Percentiles rank a stretch among this genome's conserved stretches.
phyloP scores from a whole-genome alignment of 2,113 vertebrate species.

The Thamnophis sirtalis region DNA sequence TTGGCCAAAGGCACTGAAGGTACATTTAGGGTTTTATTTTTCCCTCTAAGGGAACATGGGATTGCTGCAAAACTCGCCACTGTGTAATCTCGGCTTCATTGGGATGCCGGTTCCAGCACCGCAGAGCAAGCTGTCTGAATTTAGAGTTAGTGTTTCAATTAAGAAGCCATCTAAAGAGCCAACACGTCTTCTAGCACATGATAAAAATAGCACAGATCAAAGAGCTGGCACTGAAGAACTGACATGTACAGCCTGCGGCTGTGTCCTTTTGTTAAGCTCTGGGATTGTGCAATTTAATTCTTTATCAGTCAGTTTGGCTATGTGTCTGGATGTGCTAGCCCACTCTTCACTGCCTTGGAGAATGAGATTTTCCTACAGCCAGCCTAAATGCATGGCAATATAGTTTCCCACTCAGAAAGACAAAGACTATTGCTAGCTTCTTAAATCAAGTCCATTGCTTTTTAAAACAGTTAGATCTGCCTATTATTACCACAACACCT shows the following conservation, averaged over 20 bases:
- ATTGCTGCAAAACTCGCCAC: background rate
- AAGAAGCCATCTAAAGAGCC: conserved; percentile 29
- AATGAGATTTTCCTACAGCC: background rate
- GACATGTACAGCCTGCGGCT: background rate
- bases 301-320: conserved; percentile 6
- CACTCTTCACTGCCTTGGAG: conserved; percentile 1
- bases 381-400: background rate
- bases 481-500: background rate
- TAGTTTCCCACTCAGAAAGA: background rate
- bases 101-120: background rate
- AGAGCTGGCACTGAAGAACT: conserved; percentile 8
- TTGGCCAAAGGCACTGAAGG: background rate
- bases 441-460: background rate
- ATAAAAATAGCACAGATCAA: conserved; percentile 31
- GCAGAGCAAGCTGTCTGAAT: fast-evolving
- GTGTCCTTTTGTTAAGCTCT: conserved; percentile 8
- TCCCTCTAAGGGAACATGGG: background rate
- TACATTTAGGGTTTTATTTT: background rate
- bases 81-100: background rate
- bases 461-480: background rate
- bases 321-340: background rate
- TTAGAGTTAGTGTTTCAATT: background rate
- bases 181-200: background rate
- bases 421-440: background rate
- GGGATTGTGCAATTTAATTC: conserved; percentile 11